Conservation (phyloP, 2,113 vertebrate genomes). For the Eupsittula cactorum region DNA sequence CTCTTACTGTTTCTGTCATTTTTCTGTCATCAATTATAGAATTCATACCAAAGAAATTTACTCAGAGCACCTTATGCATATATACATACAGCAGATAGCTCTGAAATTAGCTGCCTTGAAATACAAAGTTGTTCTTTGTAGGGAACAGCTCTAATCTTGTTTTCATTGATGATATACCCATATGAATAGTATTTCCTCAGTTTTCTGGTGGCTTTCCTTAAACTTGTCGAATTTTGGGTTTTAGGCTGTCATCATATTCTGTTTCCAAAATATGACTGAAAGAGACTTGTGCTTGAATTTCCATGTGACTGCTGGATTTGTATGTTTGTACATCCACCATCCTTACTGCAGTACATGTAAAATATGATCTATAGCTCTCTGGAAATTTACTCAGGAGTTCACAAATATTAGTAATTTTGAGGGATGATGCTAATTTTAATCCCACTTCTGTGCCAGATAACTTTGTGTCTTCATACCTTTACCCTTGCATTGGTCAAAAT, state of each 20-base stretch:
- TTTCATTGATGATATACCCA: not conserved
- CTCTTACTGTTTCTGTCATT: not conserved
- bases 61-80: not conserved
- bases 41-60: not conserved
- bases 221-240: not conserved
- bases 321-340: not conserved
- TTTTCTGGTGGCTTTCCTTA: not conserved
- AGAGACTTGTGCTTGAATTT: conserved; percentile 2
- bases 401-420: not conserved
- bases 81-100: not conserved
- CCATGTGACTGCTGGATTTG: conserved; percentile 18
- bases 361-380: not conserved
- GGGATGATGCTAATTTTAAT: not conserved
- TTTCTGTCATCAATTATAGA: not conserved
- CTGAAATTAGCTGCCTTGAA: not conserved
- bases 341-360: conserved; percentile 24
- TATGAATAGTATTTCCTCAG: not conserved
- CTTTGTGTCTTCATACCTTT: not conserved
- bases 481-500: not conserved
- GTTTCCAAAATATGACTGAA: not conserved
- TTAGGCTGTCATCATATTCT: not conserved
- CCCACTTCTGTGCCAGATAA: not conserved
- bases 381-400: not conserved
- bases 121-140: not conserved
- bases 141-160: not conserved